These are phyloP conservation scores for Drosophila tsacasi DNA, from an alignment of 1,140 invertebrate genomes.

Conservation along the genomic window DNA sequence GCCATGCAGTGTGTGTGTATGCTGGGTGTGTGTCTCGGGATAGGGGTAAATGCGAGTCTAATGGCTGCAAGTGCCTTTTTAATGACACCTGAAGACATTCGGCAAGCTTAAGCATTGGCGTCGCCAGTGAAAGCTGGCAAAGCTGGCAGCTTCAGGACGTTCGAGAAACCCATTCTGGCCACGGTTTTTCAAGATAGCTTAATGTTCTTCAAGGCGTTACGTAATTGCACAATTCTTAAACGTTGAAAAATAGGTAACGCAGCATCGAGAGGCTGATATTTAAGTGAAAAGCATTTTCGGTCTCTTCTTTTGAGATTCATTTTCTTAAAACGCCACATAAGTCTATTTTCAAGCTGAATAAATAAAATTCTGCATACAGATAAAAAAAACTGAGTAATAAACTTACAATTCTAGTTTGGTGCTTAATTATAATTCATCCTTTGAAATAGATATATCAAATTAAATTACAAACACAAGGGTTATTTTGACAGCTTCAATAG, in stretches of 20 bases:
- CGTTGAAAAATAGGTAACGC: not conserved
- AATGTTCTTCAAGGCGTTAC: conserved; percentile 8
- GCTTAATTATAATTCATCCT: too few species aligned
- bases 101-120: conserved; percentile 42
- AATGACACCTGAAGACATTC: conserved; percentile 61
- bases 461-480: too few species aligned
- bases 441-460: too few species aligned
- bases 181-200: conserved; percentile 14
- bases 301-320: not conserved
- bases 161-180: conserved; percentile 22
- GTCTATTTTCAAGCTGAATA: not conserved
- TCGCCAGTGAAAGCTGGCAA: conserved; percentile 25
- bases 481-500: too few species aligned
- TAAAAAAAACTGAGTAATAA: not conserved
- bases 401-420: not conserved
- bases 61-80: conserved; percentile 58
- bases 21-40: conserved; percentile 1
- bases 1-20: conserved; percentile 10
- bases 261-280: not conserved
- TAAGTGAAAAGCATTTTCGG: not conserved
- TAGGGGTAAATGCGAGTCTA: conserved; percentile 61
- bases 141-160: conserved; percentile 19
- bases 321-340: not conserved
- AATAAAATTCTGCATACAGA: not conserved
- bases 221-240: conserved; percentile 1